Evolutionary conservation across 35 echinoderm and acorn worm species (phyloP).

Genomic region (Stichopus chloronotus): DNA sequence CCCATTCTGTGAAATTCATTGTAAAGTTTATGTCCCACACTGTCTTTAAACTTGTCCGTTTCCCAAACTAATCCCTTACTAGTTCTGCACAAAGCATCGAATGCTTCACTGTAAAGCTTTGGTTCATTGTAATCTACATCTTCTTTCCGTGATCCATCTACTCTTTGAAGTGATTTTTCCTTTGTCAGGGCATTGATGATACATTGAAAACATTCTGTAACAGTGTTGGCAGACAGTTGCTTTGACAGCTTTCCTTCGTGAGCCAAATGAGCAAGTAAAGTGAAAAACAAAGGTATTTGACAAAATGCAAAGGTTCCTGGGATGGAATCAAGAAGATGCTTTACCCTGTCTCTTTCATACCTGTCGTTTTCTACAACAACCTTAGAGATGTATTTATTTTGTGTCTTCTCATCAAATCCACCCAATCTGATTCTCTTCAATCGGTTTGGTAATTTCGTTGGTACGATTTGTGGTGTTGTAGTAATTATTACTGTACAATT

Average conservation of each 20-base stretch:
- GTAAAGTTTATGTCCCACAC: not conserved
- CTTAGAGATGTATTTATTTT: not conserved
- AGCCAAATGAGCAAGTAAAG: conserved; percentile 1
- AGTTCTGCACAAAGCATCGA: not conserved
- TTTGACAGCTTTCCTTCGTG: not conserved
- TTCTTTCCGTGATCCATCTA: no score
- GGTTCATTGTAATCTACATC: not conserved
- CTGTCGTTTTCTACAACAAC: not conserved
- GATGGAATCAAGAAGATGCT: not conserved
- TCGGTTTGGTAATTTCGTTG: not conserved
- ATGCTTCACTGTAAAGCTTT: conserved; percentile 20
- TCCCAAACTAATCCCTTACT: conserved; percentile 2
- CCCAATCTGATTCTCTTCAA: not conserved
- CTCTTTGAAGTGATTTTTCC: not conserved
- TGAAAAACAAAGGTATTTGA: conserved; percentile 15
- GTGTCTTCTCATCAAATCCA: not conserved
- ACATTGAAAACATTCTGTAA: conserved; percentile 12
- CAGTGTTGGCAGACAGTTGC: not conserved
- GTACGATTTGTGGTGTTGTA: not conserved
- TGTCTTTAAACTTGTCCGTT: not conserved
- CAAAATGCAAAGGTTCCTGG: conserved; percentile 17
- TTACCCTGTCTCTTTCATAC: not conserved
- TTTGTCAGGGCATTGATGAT: conserved; percentile 15
- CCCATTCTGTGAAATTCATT: not conserved
- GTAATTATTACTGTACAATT: not conserved